Evolutionary conservation across 1,140 invertebrate genomes (phyloP).

Genomic region (Centruroides vittatus): DNA sequence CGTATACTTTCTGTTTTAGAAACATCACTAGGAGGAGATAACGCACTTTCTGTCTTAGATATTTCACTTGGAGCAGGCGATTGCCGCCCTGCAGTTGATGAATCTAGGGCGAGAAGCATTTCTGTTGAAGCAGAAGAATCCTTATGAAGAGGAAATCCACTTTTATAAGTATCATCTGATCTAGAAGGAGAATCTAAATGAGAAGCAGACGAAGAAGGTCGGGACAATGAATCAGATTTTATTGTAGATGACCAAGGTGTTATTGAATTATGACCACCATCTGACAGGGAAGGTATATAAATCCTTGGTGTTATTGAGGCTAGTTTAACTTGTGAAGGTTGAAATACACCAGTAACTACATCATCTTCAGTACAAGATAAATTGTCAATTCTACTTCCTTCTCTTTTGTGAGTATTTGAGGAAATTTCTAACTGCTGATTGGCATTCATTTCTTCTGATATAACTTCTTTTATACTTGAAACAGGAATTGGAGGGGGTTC

Average conservation of each 20-base stretch:
- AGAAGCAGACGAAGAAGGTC: slow-evolving; percentile 25
- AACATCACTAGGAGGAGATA: slow-evolving; percentile 27
- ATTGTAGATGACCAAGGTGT: neutral
- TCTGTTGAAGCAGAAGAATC: slow-evolving; percentile 21
- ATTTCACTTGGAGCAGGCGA: slow-evolving; percentile 27
- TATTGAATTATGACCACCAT: too few relatives aligned
- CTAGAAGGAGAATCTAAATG: slow-evolving; percentile 20
- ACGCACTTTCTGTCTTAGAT: slow-evolving; percentile 26
- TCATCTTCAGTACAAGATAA: too few relatives aligned
- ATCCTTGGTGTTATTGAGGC: too few relatives aligned
- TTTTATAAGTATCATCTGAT: slow-evolving; percentile 17
- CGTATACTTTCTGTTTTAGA: slow-evolving; percentile 25
- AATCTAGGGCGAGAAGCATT: slow-evolving; percentile 20
- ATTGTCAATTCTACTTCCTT: too few relatives aligned
- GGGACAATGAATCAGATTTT: slow-evolving; percentile 16
- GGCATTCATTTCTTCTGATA: too few relatives aligned
- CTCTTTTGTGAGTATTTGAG: too few relatives aligned
- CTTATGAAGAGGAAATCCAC: slow-evolving; percentile 19
- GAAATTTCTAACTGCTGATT: too few relatives aligned
- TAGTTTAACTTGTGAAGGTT: too few relatives aligned
- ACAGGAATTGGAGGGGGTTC: slow-evolving; percentile 15
- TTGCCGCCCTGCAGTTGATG: slow-evolving; percentile 22
- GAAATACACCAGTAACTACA: too few relatives aligned
- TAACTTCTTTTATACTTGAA: slow-evolving; percentile 2
- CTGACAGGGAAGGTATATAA: too few relatives aligned